Evolutionary conservation across 2,797 vertebrate species (phyloP).

Genomic region (Sebastes steindachneri): DNA sequence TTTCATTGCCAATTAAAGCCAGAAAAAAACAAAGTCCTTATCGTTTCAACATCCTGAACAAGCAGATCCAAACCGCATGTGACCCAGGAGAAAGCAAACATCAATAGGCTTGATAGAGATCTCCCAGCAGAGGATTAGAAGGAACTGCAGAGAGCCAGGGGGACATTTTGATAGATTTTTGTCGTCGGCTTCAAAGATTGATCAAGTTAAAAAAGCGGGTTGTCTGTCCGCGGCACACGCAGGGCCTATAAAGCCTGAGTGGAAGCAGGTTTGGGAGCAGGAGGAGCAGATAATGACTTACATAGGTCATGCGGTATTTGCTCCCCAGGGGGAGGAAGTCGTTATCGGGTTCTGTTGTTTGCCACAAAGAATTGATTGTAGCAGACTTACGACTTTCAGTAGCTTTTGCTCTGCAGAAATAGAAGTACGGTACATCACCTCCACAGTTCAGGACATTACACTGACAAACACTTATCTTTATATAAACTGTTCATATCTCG

Average conservation of each 20-base stretch:
- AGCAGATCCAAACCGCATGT: conserved; percentile 80
- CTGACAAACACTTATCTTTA: not conserved
- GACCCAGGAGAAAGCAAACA: conserved; percentile 67
- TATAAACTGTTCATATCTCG: not conserved
- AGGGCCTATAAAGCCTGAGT: conserved; percentile 73
- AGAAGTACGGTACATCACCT: not conserved
- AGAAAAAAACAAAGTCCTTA: conserved; percentile 58
- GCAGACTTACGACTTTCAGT: conserved; percentile 43
- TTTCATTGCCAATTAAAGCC: conserved; percentile 66
- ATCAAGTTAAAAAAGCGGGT: conserved; percentile 76
- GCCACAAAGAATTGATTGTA: conserved; percentile 65
- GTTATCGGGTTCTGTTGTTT: conserved; percentile 69
- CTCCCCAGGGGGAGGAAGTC: conserved; percentile 61
- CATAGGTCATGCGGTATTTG: conserved; percentile 74
- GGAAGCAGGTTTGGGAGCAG: conserved; percentile 78
- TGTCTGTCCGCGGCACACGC: conserved; percentile 65
- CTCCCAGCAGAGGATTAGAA: conserved; percentile 73
- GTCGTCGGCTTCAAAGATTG: conserved; percentile 74
- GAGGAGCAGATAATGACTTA: conserved; percentile 78
- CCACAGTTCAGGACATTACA: not conserved
- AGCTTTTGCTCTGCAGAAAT: conserved; percentile 3
- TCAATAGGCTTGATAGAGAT: conserved; percentile 79
- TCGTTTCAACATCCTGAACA: conserved; percentile 66
- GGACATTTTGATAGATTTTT: conserved; percentile 76
- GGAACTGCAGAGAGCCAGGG: conserved; percentile 65